A percentile compares a stretch with the other conserved stretches of the same genome.
Conservation (phyloP, 2,888 invertebrate genomes). For the Timandra comae region DNA sequence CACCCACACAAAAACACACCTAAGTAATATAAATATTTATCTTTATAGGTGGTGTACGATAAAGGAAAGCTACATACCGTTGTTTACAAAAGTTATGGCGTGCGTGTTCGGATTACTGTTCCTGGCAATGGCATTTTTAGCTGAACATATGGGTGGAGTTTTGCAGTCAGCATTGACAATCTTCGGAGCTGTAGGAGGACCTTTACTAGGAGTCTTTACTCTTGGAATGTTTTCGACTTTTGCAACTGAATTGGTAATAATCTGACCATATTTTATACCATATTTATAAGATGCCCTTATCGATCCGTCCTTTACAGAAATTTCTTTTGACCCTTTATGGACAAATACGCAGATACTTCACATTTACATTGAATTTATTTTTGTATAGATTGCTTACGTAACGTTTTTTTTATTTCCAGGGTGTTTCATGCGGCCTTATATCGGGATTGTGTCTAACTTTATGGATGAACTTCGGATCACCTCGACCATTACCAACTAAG, state of each 20-base stretch:
- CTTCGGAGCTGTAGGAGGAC: constrained; percentile 91
- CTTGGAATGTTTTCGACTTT: constrained; percentile 88
- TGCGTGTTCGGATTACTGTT: constrained; percentile 85
- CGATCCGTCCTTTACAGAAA: too few species aligned
- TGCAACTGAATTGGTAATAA: constrained; percentile 83
- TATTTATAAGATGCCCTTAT: too few species aligned
- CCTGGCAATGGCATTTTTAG: constrained; percentile 87
- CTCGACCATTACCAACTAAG: constrained; percentile 78
- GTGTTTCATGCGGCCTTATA: constrained; percentile 81
- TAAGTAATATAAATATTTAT: not conserved
- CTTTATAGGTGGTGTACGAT: constrained; percentile 48
- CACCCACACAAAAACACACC: not conserved
- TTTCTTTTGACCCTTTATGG: too few species aligned
- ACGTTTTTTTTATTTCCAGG: constrained; percentile 60
- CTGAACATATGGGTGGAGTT: constrained; percentile 88
- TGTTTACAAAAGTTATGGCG: constrained; percentile 81
- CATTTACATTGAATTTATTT: too few species aligned
- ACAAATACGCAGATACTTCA: too few species aligned
- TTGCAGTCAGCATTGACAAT: constrained; percentile 90
- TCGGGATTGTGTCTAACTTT: constrained; percentile 81
- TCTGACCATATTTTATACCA: too few species aligned
- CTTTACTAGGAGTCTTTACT: constrained; percentile 89
- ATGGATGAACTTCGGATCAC: constrained; percentile 91
- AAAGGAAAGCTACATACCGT: constrained; percentile 49
- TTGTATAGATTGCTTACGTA: too few species aligned